Evolutionary conservation across 2,888 invertebrate species (phyloP), one percentile per base, ranked within the genome.

Genomic region (Parnassius smintheus): DNA sequence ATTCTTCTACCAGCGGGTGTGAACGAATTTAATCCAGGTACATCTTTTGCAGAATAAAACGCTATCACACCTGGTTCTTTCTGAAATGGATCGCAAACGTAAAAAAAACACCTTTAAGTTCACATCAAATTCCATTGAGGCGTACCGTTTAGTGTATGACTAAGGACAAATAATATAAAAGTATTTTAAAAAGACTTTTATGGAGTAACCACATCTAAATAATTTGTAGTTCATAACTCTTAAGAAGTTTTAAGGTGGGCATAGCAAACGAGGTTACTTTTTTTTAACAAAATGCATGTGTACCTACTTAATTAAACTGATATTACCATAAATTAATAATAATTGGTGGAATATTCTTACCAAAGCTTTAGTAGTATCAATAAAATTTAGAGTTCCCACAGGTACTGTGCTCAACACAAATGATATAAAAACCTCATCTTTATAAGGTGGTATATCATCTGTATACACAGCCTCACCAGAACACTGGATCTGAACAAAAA

Each of bases 401-500:
- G 92, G 77, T 70, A 93, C 76, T 65, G 92, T 93, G 3, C 94
- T 91, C 0, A 93, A 75, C 1, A 95, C 95, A 69, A 96, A 94
- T 0, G 94, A 94, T 9, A 92, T 95, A 75, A 92, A 93, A 0
- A 95, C 91, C 83, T 96, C 94, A 74, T 94, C 91, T 0, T 90
- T 88, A 0, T 86, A 74, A 0, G 86, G 75, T 3, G 93, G 93
- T n/a, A 94, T 76, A 69, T 96, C 96, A 72, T 94, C 93, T 1
- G 93, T 85, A 75, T 94, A 96, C 69, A 92, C 83, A 0, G 94
- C 94, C 80, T 95, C 95, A 0, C 96, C 96, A 49, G 94, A 89
- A 71, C 93, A 92, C 85, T 95, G 95, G 25, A 85, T 78, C 84
- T 87, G 64, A 45, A 18, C 18, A 18, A 66, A 62, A 22, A 22